A percentile compares a stretch with the other conserved stretches of the same genome.
Evolutionary conservation across 2,797 vertebrate species (phyloP).

Genomic region (Anguilla megastoma): DNA sequence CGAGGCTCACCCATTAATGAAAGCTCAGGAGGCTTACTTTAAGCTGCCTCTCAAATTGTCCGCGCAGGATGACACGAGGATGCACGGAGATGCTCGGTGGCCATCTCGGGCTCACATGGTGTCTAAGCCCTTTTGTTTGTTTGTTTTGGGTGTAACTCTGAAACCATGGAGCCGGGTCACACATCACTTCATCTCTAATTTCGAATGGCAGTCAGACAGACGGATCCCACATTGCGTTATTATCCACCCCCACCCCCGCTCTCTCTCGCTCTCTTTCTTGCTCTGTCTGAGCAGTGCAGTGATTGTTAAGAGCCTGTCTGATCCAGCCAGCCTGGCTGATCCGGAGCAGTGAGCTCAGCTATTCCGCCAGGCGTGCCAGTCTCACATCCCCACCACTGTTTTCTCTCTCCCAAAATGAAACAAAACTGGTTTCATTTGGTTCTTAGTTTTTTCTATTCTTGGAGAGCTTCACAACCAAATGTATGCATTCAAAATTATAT

Average conservation of each 20-base stretch:
- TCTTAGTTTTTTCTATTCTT: background rate
- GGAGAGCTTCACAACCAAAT: background rate
- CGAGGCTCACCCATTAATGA: slow-evolving; percentile 38
- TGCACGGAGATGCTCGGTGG: slow-evolving; percentile 37
- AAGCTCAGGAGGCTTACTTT: slow-evolving; percentile 37
- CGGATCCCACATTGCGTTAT: slow-evolving; percentile 46
- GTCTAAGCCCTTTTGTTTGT: slow-evolving; percentile 65
- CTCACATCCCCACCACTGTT: slow-evolving; percentile 59
- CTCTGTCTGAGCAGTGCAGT: slow-evolving; percentile 43
- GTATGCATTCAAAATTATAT: background rate
- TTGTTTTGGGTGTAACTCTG: slow-evolving; percentile 75
- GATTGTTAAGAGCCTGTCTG: slow-evolving; percentile 46
- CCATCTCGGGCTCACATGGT: slow-evolving; percentile 40
- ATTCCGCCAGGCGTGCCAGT: slow-evolving; percentile 66
- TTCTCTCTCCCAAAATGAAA: slow-evolving; percentile 28
- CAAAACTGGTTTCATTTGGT: slow-evolving; percentile 2
- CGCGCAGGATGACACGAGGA: slow-evolving; percentile 40
- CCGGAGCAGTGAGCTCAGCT: slow-evolving; percentile 65
- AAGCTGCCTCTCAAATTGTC: slow-evolving; percentile 42
- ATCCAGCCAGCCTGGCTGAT: slow-evolving; percentile 60
- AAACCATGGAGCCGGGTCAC: slow-evolving; percentile 74
- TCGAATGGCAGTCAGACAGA: slow-evolving; percentile 51
- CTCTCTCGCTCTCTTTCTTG: slow-evolving; percentile 36
- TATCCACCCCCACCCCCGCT: slow-evolving; percentile 22
- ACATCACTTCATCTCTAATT: slow-evolving; percentile 60